Conservation (phyloP, 2,888 invertebrate species). For the Brenthis ino region DNA sequence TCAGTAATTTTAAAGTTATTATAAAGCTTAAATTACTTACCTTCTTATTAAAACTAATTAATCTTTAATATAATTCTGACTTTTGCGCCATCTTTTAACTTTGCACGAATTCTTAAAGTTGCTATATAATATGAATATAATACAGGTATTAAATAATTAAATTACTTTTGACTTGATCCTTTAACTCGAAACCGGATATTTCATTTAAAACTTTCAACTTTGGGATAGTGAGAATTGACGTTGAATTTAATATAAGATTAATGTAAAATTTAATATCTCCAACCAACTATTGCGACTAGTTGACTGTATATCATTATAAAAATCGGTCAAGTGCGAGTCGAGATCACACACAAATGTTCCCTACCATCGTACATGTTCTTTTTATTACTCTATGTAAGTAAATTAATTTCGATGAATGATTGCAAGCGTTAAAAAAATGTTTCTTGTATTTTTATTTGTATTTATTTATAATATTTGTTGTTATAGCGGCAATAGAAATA, state of each 20-base stretch:
- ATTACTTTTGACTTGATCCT: constrained; percentile 32
- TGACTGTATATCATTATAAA: too few relatives aligned
- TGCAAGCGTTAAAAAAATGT: too few relatives aligned
- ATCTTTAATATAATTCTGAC: constrained; percentile 16
- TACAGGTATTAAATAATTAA: constrained; percentile 35
- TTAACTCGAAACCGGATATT: constrained; percentile 35
- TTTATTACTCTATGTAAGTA: too few relatives aligned
- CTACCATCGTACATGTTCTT: too few relatives aligned
- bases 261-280: background rate
- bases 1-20: background rate
- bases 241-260: constrained; percentile 5
- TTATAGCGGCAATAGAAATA: too few relatives aligned
- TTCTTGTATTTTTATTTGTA: too few relatives aligned
- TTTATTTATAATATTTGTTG: too few relatives aligned
- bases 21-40: constrained; percentile 2
- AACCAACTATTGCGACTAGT: too few relatives aligned
- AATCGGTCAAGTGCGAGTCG: too few relatives aligned
- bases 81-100: constrained; percentile 14
- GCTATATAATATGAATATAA: constrained; percentile 23
- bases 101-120: constrained; percentile 9
- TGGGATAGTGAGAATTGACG: constrained; percentile 17
- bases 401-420: too few relatives aligned
- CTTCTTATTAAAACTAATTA: constrained; percentile 12
- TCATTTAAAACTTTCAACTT: constrained; percentile 32
- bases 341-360: too few relatives aligned